Evolutionary conservation across 2,888 invertebrate species (phyloP), one percentile per base, ranked within the genome.

Genomic region (Fragum whitleyi): DNA sequence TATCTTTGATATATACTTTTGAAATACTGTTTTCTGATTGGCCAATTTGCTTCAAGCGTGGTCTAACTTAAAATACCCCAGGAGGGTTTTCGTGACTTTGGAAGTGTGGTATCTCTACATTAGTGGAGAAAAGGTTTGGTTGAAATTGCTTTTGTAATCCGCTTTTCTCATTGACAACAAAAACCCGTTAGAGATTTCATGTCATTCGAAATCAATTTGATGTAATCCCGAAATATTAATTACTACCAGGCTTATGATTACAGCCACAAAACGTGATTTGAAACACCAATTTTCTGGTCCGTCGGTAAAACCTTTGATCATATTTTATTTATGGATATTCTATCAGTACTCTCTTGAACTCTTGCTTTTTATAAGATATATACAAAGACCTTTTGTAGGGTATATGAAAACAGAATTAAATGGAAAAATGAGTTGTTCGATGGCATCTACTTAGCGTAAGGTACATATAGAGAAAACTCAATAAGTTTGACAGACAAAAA

Each of bases 151-250:
- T 47, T 16, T 19, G 47, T 47, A 47, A 47, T 47, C 47, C 19
- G 47, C 47, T 47, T 47, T 47, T 3, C 16, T 47, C 47, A 47
- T 9, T 9, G 47, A 47, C 47, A 47, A 47, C 47, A 47, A 47
- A 47, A 47, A 14, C 3, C 47, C 47, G 47, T 47, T 47, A 47
- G 47, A 47, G 47, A 47, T 47, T 47, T 47, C 47, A 47, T 47
- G 47, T 47, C 47, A 14, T 47, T 47, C 47, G 47, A 47, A 47
- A 47, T 47, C 47, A 47, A 47, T 47, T 47, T 16, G 47, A 5
- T 47, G 47, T 47, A 47, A 47, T 47, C 47, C 47, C 47, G 47
- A 47, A 47, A 47, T 47, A 47, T 47, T 47, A 47, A 47, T 47
- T 47, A 47, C 47, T 47, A 14, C 47, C 14, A 16, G 47, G 47